Percentiles rank a stretch among this genome's conserved stretches.
These are phyloP conservation scores for Solenopsis fugax DNA, from an alignment of 1,140 invertebrate species.

Conservation along the genomic window DNA sequence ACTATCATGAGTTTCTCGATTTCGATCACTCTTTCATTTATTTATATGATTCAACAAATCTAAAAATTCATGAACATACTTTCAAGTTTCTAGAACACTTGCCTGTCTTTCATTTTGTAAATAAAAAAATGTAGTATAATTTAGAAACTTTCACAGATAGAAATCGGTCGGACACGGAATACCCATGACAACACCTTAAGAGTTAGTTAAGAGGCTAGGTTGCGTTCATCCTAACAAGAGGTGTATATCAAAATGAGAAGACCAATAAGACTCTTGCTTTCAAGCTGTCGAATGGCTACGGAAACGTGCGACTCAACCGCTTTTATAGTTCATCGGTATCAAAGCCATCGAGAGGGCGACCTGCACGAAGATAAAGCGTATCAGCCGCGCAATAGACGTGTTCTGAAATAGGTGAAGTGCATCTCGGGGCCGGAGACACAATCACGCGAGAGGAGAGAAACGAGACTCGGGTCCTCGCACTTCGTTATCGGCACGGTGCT, in stretches of 20 bases:
- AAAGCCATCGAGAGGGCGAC: slow-evolving; percentile 12
- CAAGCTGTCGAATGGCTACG: not conserved
- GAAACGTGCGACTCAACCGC: slow-evolving; percentile 23
- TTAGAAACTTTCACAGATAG: too few species aligned
- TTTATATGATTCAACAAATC: too few species aligned
- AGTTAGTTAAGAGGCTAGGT: not conserved
- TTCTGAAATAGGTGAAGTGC: slow-evolving; percentile 70
- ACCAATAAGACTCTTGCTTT: slow-evolving; percentile 27
- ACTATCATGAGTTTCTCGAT: too few species aligned
- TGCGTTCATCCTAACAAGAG: too few species aligned
- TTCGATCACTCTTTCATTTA: too few species aligned
- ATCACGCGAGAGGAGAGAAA: slow-evolving; percentile 55
- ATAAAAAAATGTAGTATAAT: too few species aligned
- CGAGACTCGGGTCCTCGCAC: slow-evolving; percentile 52
- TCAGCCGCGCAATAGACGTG: slow-evolving; percentile 32
- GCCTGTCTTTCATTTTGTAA: too few species aligned
- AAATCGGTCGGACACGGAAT: too few species aligned
- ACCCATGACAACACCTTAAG: too few species aligned
- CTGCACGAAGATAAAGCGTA: slow-evolving; percentile 50
- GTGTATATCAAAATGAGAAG: slow-evolving; percentile 27
- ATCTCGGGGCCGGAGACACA: slow-evolving; percentile 40
- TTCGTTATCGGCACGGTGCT: slow-evolving; percentile 70
- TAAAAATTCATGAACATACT: too few species aligned
- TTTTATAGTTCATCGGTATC: slow-evolving; percentile 49
- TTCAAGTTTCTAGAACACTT: too few species aligned